Evolutionary conservation across 2,888 invertebrate species (phyloP).

Genomic region (Stenolophus ochropezus): DNA sequence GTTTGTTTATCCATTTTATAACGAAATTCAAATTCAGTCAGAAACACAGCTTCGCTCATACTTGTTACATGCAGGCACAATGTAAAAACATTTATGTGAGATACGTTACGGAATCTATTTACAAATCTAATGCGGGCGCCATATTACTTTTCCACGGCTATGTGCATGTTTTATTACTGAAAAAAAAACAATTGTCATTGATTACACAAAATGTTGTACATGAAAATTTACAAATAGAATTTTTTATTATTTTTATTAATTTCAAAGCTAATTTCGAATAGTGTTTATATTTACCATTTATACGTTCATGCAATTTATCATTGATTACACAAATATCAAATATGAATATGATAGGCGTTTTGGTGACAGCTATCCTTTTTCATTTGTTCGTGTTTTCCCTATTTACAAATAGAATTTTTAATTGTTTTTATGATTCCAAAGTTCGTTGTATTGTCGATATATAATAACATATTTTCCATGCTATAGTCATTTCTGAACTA

Average conservation of each 20-base stretch:
- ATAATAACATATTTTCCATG: no score
- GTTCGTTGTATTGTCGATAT: no score
- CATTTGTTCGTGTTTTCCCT: no score
- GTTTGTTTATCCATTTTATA: not conserved
- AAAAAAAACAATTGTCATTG: no score
- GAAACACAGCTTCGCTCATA: not conserved
- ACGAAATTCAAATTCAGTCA: not conserved
- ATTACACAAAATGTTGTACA: no score
- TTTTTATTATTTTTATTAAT: no score
- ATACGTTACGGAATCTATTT: not conserved
- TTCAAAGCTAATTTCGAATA: no score
- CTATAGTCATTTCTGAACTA: no score
- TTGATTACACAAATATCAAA: not conserved
- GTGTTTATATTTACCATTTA: no score
- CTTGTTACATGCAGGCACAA: not conserved
- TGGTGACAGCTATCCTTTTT: not conserved
- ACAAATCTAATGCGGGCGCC: not conserved
- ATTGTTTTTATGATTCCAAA: no score
- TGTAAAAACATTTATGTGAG: not conserved
- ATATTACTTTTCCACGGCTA: not conserved
- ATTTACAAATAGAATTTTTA: no score
- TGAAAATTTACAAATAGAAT: no score
- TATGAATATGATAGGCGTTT: not conserved
- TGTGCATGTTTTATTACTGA: not conserved
- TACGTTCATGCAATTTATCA: not conserved